A percentile compares a stretch with the other conserved stretches of the same genome.
Evolutionary conservation across 2,113 vertebrate genomes (phyloP).

Genomic region (Chinchilla lanigera): DNA sequence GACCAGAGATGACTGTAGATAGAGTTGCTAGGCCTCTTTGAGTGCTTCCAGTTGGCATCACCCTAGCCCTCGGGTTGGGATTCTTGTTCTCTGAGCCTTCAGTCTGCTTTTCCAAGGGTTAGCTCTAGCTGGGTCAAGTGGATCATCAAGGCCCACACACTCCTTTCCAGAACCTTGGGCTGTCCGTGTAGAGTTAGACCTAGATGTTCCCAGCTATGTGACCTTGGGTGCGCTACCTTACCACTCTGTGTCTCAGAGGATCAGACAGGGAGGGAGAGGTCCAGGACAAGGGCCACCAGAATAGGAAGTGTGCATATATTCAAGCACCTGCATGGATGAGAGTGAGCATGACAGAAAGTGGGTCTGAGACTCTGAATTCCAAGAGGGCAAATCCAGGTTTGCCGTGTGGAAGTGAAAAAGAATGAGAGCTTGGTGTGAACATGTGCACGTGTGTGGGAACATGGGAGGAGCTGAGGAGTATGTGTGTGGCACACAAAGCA

Average conservation of each 20-base stretch:
- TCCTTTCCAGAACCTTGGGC: background rate
- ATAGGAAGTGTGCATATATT: background rate
- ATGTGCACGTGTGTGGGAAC: background rate
- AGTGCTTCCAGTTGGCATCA: background rate
- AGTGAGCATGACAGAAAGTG: background rate
- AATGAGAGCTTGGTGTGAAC: background rate
- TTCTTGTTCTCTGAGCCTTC: background rate
- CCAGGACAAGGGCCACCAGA: background rate
- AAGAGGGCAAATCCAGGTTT: background rate
- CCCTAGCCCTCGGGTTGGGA: background rate
- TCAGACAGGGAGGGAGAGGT: background rate
- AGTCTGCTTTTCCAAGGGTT: background rate
- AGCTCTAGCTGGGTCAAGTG: background rate
- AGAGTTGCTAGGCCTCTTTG: background rate
- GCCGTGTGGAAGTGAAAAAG: background rate
- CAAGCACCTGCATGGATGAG: background rate
- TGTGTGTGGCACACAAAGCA: background rate
- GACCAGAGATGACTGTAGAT: background rate
- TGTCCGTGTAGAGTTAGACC: background rate
- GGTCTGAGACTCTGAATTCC: background rate
- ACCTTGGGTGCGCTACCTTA: background rate
- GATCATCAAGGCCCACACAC: background rate
- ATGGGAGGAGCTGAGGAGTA: background rate
- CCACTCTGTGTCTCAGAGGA: constrained; percentile 23
- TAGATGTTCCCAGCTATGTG: background rate